Percentiles rank a stretch among this genome's conserved stretches.
phyloP scores from a whole-genome alignment of 2,113 vertebrate species.

The Rhinogobius similis region DNA sequence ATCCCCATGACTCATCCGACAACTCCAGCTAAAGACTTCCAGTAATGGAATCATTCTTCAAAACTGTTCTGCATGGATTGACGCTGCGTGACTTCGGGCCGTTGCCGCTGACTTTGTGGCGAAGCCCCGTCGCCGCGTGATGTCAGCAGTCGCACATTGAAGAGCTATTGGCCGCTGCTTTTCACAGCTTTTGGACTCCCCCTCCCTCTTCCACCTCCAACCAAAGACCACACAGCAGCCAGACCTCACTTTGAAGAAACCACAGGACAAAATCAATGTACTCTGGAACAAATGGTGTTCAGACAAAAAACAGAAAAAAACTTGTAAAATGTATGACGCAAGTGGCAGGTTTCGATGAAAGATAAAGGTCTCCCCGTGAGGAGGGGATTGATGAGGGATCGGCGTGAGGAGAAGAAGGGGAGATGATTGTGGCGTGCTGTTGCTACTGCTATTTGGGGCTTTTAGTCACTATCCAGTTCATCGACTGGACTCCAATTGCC shows the following conservation, averaged over 20 bases:
- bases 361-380: neutral
- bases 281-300: neutral
- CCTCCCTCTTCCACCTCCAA: neutral
- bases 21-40: slow-evolving; percentile 31
- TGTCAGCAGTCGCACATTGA: slow-evolving; percentile 24
- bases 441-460: slow-evolving; percentile 65
- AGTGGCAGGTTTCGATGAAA: slow-evolving; percentile 1
- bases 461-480: slow-evolving; percentile 72
- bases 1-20: slow-evolving; percentile 50
- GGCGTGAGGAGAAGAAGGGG: slow-evolving; percentile 18
- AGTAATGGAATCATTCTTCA: slow-evolving; percentile 50
- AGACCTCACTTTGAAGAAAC: slow-evolving; percentile 13
- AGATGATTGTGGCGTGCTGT: slow-evolving; percentile 50
- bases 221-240: slow-evolving; percentile 3
- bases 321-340: neutral
- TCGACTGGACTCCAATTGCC: slow-evolving; percentile 61
- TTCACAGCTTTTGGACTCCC: slow-evolving; percentile 12
- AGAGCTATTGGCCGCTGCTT: slow-evolving; percentile 12
- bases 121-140: slow-evolving; percentile 26
- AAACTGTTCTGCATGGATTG: slow-evolving; percentile 48
- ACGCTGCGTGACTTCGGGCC: slow-evolving; percentile 40
- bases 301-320: slow-evolving; percentile 1
- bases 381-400: slow-evolving; percentile 16
- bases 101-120: slow-evolving; percentile 25
- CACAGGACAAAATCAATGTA: slow-evolving; percentile 10